Base-by-base conservation (phyloP, 2,113 vertebrate genomes). In the Bolborhynchus lineola region DNA sequence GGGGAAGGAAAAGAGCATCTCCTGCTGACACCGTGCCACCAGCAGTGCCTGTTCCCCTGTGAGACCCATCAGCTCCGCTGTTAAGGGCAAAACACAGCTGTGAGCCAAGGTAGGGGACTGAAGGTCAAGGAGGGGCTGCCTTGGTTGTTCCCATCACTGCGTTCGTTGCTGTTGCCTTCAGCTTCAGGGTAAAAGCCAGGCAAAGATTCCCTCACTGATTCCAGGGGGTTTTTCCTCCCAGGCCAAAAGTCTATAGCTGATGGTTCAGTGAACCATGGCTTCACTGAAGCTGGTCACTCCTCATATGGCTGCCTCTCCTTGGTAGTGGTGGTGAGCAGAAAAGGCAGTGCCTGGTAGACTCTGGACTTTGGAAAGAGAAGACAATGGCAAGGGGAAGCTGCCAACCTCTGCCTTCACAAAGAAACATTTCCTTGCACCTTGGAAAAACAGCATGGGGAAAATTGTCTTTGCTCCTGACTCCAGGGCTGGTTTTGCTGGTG, bases 331-430 rank as follows among this genome's bases (percentile, higher is more conserved):
- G 26, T 1, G 72, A 83, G 42, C 47, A 80, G 63, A 83, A 86
- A 55, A 88, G 39, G 25, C 28, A 49, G 31, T 37, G 21, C 57
- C 55, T 2, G 1, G 37, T 63, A 37, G 26, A 8, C 46, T 71
- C 47, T 6, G 6, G 42, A 19, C 16, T 41, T 88, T 44, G 20
- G 42, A 70, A 90, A 63, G 42, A 44, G 20, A 47, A 82, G 71
- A 49, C 0, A 0, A 16, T 33, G 23, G 28, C 0, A 1, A 86
- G 52, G n/a, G 21, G 19, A 81, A 81, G 15, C 50, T 90, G 82
- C 67, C 11, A 3, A 16, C 13, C 16, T 80, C 16, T 49, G 7
- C 28, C 23, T 90, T 86, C 53, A 50, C 63, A 70, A 87, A 52
- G 59, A 65, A 62, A 52, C 1, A 6, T 67, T 74, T 90, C 69